Percentiles rank a stretch among this genome's conserved stretches.
These are phyloP conservation scores for Torymus auratus DNA, from an alignment of 2,888 invertebrate species.

Conservation along the genomic window DNA sequence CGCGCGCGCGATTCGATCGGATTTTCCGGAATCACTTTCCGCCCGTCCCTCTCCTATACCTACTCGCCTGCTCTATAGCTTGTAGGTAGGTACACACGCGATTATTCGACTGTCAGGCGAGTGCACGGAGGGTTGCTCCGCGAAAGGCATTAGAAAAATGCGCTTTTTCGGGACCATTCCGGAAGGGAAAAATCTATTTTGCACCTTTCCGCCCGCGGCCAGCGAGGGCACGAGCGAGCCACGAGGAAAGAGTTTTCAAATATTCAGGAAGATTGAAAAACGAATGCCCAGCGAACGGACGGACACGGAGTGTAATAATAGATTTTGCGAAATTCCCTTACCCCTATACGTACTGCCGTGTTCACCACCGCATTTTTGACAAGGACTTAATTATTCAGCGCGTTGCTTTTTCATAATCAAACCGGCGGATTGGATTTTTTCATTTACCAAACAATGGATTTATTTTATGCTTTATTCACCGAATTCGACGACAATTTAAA, in stretches of 20 bases:
- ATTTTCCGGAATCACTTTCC: conserved; percentile 56
- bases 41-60: not conserved
- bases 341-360: not conserved
- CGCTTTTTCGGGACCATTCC: too few species aligned
- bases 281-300: not conserved
- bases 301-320: not conserved
- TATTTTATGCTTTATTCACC: too few species aligned
- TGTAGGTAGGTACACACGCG: not conserved
- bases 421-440: not conserved
- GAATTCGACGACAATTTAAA: too few species aligned
- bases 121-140: too few species aligned
- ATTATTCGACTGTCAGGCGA: conserved; percentile 20
- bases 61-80: too few species aligned
- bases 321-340: not conserved
- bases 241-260: too few species aligned
- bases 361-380: not conserved
- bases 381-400: not conserved
- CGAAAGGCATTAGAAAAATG: too few species aligned
- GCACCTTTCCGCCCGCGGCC: too few species aligned
- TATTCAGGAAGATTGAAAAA: not conserved
- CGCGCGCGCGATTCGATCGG: conserved; percentile 51
- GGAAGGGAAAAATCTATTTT: too few species aligned
- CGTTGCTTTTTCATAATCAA: not conserved
- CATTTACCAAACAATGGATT: too few species aligned
- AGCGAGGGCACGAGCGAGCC: not conserved